Evolutionary conservation across 2,888 invertebrate genomes (phyloP), one percentile per base, ranked within the genome.

Genomic region (Dysmachus trigonus): DNA sequence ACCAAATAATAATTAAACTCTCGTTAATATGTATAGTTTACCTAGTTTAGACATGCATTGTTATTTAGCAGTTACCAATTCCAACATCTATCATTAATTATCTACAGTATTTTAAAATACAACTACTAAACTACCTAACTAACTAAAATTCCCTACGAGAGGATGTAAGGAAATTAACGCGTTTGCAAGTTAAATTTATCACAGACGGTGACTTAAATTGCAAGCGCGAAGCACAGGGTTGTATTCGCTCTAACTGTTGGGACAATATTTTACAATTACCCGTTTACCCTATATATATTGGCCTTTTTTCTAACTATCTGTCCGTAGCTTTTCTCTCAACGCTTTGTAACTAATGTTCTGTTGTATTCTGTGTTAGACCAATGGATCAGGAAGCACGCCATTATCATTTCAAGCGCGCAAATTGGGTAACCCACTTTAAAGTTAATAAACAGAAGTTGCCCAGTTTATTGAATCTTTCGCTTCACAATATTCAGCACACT

Each of bases 121-220:
- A n/a, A n/a, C n/a, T n/a, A n/a, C n/a, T n/a, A n/a, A n/a, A n/a
- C n/a, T n/a, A n/a, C n/a, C n/a, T 35, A 13, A 31, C 5, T 31
- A 82, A 62, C 8, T 33, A 62, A 82, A 71, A 22, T n/a, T 27
- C n/a, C 15, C 62, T 62, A 31, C 8, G 33, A 22, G 30, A 18
- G 8, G 18, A 82, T 71, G 13, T 82, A 22, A 30, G 18, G 4
- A 81, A 82, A 82, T 38, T 71, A n/a, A 47, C 33, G 13, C 53
- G 35, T 18, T 15, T 62, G 5, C 31, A 51, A 62, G 62, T 35
- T 4, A 82, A 33, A 30, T 82, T 15, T 62, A 31, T 62, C 13
- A 30, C 62, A 31, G 82, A 33, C n/a, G 82, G 82, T n/a, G 82
- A 86, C 22, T 35, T 86, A 31, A 86, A 86, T 31, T 86, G 82